Evolutionary conservation across 2,888 invertebrate species (phyloP).

Genomic region (Parochlus steinenii): DNA sequence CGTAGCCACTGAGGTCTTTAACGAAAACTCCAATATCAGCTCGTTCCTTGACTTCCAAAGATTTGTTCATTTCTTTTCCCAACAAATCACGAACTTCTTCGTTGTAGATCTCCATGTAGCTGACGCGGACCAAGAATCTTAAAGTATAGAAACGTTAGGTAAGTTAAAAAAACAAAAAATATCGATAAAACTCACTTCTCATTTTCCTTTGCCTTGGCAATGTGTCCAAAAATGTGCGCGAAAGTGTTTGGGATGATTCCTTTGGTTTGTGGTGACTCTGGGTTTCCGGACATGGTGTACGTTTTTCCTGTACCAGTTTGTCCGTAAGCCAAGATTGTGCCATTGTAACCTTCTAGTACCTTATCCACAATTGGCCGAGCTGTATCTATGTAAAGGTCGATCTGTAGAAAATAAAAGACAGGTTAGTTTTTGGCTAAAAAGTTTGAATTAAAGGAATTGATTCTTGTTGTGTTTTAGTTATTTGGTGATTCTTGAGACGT

Average conservation of each 20-base stretch:
- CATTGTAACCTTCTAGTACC: constrained; percentile 93
- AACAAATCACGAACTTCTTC: constrained; percentile 95
- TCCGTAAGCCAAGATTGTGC: constrained; percentile 78
- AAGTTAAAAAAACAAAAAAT: constrained; percentile 8
- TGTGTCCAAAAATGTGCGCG: constrained; percentile 96
- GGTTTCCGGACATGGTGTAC: constrained; percentile 92
- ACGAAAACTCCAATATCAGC: constrained; percentile 96
- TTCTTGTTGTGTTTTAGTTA: no score
- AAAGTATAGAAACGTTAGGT: constrained; percentile 13
- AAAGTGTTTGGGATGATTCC: constrained; percentile 99
- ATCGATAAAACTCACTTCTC: constrained; percentile 49
- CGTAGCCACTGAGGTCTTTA: constrained; percentile 90
- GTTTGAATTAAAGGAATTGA: no score
- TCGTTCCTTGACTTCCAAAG: constrained; percentile 85
- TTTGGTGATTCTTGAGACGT: no score
- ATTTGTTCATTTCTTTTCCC: constrained; percentile 69
- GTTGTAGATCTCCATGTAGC: constrained; percentile 97
- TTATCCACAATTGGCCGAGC: constrained; percentile 95
- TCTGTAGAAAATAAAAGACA: constrained; percentile 33
- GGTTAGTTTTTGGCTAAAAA: no score
- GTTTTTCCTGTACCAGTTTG: constrained; percentile 98
- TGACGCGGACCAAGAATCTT: constrained; percentile 90
- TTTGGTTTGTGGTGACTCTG: constrained; percentile 69
- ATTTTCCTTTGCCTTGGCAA: constrained; percentile 81
- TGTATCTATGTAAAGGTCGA: constrained; percentile 90